These are phyloP conservation scores for Dilophus febrilis DNA, from an alignment of 2,888 invertebrate species.

Conservation along the genomic window DNA sequence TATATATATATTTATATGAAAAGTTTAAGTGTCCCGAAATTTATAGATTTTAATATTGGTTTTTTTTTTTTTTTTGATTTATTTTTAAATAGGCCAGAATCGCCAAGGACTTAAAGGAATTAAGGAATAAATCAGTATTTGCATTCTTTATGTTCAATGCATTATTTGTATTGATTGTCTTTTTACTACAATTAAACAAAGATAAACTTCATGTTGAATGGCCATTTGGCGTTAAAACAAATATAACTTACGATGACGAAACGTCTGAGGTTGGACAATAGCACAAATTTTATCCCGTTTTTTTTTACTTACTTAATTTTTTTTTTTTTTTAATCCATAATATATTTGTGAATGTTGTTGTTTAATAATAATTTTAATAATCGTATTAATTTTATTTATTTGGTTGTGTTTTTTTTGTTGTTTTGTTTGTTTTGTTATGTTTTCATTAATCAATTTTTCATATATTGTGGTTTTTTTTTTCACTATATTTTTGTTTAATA, in stretches of 20 bases:
- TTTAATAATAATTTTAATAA: neutral
- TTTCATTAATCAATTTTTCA: too few species aligned
- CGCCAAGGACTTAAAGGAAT: constrained; percentile 78
- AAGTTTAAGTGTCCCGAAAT: constrained; percentile 6
- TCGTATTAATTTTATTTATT: too few species aligned
- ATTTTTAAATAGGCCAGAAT: constrained; percentile 54
- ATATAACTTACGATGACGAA: constrained; percentile 85
- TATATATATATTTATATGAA: too few species aligned
- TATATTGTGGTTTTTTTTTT: too few species aligned
- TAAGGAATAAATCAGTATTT: constrained; percentile 93
- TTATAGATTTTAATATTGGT: constrained; percentile 12
- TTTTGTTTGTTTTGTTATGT: too few species aligned
- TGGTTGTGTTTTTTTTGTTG: too few species aligned
- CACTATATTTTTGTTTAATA: too few species aligned
- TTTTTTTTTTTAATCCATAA: neutral
- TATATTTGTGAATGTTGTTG: neutral
- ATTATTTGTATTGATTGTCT: constrained; percentile 95
- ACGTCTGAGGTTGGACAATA: constrained; percentile 61
- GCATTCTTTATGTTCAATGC: constrained; percentile 99
- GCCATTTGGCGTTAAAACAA: constrained; percentile 90
- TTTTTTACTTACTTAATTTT: constrained; percentile 8
- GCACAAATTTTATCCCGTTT: constrained; percentile 13
- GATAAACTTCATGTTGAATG: constrained; percentile 94
- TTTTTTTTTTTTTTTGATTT: constrained; percentile 5
- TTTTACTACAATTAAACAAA: constrained; percentile 97